A percentile compares a stretch with the other conserved stretches of the same genome.
Evolutionary conservation across 2,797 vertebrate genomes (phyloP).

Genomic region (Enteromius anoplus): DNA sequence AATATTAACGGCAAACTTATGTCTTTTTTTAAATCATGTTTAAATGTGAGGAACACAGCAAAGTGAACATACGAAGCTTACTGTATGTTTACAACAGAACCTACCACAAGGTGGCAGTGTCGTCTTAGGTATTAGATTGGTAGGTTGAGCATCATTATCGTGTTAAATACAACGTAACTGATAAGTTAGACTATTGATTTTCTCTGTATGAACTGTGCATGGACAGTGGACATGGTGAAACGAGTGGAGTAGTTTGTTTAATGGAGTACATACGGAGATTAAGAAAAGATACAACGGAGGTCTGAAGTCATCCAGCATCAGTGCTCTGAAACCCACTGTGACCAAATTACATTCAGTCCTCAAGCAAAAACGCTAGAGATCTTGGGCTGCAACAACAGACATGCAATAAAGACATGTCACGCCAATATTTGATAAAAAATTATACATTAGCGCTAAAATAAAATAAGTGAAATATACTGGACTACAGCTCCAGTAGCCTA

Average conservation of each 20-base stretch:
- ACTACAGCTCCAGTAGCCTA: background rate
- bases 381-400: background rate
- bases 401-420: background rate
- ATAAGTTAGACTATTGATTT: background rate
- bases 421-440: background rate
- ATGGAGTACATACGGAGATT: background rate
- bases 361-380: background rate
- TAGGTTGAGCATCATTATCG: background rate
- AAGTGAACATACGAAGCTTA: too few species aligned
- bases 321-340: background rate
- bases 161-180: background rate
- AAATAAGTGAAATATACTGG: background rate
- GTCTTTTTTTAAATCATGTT: background rate
- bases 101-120: slow-evolving; percentile 1
- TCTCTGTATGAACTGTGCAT: background rate
- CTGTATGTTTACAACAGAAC: background rate
- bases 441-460: background rate
- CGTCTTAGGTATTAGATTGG: background rate
- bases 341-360: background rate
- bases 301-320: background rate
- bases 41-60: background rate
- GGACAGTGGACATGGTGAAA: background rate
- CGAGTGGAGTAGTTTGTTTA: background rate
- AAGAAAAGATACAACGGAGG: background rate
- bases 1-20: background rate